Base-by-base conservation (phyloP, 2,113 vertebrate species). In the Cynoglossus semilaevis region DNA sequence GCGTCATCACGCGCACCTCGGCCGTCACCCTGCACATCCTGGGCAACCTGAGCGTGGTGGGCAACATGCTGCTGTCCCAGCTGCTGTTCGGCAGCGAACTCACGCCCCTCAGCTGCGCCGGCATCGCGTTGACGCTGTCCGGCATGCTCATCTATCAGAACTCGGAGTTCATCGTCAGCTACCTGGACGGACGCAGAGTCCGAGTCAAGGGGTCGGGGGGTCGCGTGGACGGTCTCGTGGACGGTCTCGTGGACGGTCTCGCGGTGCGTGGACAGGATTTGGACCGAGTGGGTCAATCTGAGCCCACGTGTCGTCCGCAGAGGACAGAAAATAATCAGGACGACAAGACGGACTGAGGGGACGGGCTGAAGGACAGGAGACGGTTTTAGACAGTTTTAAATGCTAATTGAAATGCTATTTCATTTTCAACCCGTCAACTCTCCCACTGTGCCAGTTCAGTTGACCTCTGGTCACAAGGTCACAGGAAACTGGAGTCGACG, bases 111-210 rank as follows among this genome's bases (percentile, higher is more conserved):
- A 95, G 96, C 91, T 98, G 94, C 0, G 66, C 85, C 4, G 97
- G 97, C n/a, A 93, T 92, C 0, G 88, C 74, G 0, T 92, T 99
- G 43, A 97, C 91, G 0, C 87, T 99, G 60, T 90, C 90, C 0
- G 97, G 97, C 41, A 93, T 94, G 92, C 90, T 96, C 76, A 91
- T 98, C 79, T 98, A 97, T 82, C 97, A 98, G 85, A 95, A 95
- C 90, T 95, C 94, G 0, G 91, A 93, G 76, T 74, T 92, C 0
- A 91, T 98, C 1, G 88, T 89, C 0, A 34, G 77, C 15, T 91
- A 84, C 61, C 70, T 97, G 89, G 91, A 87, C 3, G 60, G 80
- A 0, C 79, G 84, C 29, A 57, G 46, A 45, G 73, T 85, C 54
- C 76, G 75, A 43, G 63, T 71, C 0, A 51, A 60, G 43, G 36